These are phyloP conservation scores for Coecobrya sp. DNA, from an alignment of 2,888 invertebrate genomes.

Conservation along the genomic window DNA sequence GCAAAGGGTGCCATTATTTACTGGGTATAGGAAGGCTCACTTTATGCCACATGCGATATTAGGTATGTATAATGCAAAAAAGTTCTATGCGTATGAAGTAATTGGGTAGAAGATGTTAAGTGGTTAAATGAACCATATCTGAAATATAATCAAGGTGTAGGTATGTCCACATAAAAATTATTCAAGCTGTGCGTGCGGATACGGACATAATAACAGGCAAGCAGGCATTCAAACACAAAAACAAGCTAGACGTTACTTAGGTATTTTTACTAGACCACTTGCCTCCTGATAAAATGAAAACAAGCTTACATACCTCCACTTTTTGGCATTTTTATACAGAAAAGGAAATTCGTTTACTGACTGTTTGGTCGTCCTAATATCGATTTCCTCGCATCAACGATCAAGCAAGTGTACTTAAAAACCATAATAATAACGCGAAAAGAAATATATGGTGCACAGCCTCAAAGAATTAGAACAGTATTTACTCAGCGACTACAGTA, in stretches of 20 bases:
- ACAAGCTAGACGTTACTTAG: background rate
- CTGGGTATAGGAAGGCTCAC: background rate
- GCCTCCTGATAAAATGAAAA: background rate
- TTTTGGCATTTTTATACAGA: constrained; percentile 19
- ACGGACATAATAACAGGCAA: no score
- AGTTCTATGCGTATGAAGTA: background rate
- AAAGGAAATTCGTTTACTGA: constrained; percentile 32
- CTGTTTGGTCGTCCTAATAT: constrained; percentile 50
- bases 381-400: constrained; percentile 58
- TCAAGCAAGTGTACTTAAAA: constrained; percentile 18
- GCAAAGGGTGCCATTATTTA: background rate
- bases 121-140: background rate
- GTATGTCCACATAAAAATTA: background rate
- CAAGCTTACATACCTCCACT: background rate
- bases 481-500: background rate
- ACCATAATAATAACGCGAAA: background rate
- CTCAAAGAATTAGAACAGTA: constrained; percentile 41
- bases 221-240: background rate
- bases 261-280: background rate
- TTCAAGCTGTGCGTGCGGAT: background rate
- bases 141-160: background rate
- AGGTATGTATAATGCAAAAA: background rate
- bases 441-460: background rate
- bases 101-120: background rate
- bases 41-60: background rate